Evolutionary conservation across 1,140 invertebrate species (phyloP).

Genomic region (Pseudomyrmex cubaensis): DNA sequence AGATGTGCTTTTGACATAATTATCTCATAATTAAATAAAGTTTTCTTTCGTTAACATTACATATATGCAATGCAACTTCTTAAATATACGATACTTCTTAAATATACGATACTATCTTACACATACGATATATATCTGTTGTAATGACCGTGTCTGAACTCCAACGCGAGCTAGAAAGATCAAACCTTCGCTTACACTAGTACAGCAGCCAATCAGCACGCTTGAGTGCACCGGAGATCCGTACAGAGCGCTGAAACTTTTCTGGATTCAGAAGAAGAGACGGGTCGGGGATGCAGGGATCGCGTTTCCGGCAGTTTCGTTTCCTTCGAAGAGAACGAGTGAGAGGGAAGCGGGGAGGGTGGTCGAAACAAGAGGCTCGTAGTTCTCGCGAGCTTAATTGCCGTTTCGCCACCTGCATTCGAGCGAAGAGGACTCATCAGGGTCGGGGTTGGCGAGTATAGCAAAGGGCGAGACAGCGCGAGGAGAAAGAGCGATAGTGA

Average conservation of each 20-base stretch:
- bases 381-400: constrained; percentile 60
- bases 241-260: constrained; percentile 50
- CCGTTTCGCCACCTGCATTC: constrained; percentile 61
- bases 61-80: no score
- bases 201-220: constrained; percentile 27
- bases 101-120: no score
- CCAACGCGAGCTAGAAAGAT: constrained; percentile 1
- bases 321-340: constrained; percentile 35
- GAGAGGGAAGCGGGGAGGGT: background rate
- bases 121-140: no score
- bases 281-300: constrained; percentile 26
- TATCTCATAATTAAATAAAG: no score
- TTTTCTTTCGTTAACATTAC: no score
- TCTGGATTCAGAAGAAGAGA: constrained; percentile 37
- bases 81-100: no score
- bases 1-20: no score
- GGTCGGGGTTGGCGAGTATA: background rate
- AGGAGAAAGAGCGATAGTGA: constrained; percentile 4
- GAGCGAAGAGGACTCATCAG: constrained; percentile 43
- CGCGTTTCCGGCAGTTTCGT: constrained; percentile 62
- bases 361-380: constrained; percentile 35
- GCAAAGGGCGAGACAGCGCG: constrained; percentile 25
- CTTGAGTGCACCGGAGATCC: constrained; percentile 12
- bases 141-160: constrained; percentile 1
- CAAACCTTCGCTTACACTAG: background rate